These are phyloP conservation scores for Kuschelorhynchus macadamiae DNA, from an alignment of 2,888 invertebrate genomes.

Conservation along the genomic window DNA sequence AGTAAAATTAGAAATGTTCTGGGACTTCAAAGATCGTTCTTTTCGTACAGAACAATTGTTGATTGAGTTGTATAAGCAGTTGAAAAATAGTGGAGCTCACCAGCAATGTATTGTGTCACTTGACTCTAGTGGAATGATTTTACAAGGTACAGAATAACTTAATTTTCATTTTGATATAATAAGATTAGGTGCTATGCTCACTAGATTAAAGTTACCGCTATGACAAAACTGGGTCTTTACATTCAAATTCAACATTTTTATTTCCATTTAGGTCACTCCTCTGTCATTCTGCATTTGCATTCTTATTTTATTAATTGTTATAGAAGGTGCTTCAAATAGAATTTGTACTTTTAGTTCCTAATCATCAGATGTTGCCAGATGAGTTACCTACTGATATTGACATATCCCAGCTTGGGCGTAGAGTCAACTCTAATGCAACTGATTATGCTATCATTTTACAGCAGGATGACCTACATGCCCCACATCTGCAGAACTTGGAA, in stretches of 20 bases:
- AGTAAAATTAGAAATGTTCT: slow-evolving; percentile 72
- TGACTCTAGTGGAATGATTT: slow-evolving; percentile 35
- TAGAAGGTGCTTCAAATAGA: too few relatives aligned
- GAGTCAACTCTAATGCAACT: slow-evolving; percentile 59
- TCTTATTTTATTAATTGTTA: too few relatives aligned
- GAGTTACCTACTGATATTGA: slow-evolving; percentile 62
- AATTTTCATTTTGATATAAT: slow-evolving; percentile 10
- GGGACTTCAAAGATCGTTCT: slow-evolving; percentile 73
- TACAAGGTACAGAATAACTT: slow-evolving; percentile 30
- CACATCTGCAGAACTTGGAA: slow-evolving; percentile 63
- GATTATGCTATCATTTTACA: slow-evolving; percentile 64
- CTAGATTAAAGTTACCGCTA: too few relatives aligned
- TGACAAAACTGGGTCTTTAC: too few relatives aligned
- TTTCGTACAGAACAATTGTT: slow-evolving; percentile 72
- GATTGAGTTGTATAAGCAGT: slow-evolving; percentile 64
- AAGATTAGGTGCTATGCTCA: too few relatives aligned
- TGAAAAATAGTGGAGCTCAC: slow-evolving; percentile 48
- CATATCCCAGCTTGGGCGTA: slow-evolving; percentile 59
- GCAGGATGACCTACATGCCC: slow-evolving; percentile 60
- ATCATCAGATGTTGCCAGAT: slow-evolving; percentile 61
- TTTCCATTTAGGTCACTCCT: too few relatives aligned
- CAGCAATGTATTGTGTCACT: slow-evolving; percentile 38
- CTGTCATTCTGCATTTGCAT: too few relatives aligned
- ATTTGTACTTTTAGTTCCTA: slow-evolving; percentile 57
- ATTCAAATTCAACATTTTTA: too few relatives aligned